Conservation (phyloP, 2,797 vertebrate species). For the Propithecus perrieri region DNA sequence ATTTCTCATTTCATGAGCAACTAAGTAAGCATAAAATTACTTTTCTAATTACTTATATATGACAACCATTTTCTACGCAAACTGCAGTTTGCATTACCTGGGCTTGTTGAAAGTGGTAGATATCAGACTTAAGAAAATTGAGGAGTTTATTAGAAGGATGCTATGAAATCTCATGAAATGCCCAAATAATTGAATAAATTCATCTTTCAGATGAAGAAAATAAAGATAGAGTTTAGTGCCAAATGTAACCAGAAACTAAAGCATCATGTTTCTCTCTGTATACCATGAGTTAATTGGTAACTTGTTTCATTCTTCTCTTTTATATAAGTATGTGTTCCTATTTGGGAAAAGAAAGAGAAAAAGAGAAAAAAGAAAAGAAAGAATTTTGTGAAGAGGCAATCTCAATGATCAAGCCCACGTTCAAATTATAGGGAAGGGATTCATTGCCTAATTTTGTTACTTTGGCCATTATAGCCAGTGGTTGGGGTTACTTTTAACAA, state of each 20-base stretch:
- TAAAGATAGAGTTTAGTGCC: not conserved
- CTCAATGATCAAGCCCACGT: not conserved
- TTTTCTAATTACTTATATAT: not conserved
- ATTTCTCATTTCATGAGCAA: not conserved
- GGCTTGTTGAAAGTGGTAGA: not conserved
- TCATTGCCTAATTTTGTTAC: not conserved
- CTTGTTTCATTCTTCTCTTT: not conserved
- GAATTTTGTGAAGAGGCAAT: not conserved
- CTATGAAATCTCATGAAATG: not conserved
- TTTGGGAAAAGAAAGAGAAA: not conserved
- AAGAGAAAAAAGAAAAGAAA: not conserved
- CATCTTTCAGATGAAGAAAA: not conserved
- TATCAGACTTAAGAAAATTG: not conserved
- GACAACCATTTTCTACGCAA: not conserved
- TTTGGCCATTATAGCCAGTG: not conserved
- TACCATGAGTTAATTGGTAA: not conserved
- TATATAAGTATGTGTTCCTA: not conserved
- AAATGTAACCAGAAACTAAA: not conserved
- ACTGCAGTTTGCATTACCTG: not conserved
- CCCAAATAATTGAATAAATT: not conserved
- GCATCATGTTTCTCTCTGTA: not conserved
- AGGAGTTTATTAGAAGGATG: not conserved
- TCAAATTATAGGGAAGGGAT: not conserved
- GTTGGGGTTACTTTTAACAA: not conserved
- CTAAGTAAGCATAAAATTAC: not conserved